Conservation (phyloP, 2,888 invertebrate species). For the Agonum fuliginosum region DNA sequence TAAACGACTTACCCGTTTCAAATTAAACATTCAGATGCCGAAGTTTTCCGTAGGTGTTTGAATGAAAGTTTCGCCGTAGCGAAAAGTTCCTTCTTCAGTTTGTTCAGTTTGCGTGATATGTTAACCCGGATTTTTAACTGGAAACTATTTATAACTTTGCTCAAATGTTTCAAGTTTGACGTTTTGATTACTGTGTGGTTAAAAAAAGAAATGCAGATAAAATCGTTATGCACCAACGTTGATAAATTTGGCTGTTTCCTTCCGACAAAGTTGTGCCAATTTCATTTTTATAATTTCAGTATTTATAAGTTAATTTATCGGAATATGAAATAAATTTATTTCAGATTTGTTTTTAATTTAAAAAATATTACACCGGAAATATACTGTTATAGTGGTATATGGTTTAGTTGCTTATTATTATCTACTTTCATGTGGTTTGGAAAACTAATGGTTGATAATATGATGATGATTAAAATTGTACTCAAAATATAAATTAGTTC, state of each 20-base stretch:
- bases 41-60: constrained; percentile 12
- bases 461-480: no score
- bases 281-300: no score
- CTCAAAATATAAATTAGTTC: no score
- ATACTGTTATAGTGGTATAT: no score
- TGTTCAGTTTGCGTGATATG: constrained; percentile 20
- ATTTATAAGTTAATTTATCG: no score
- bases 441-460: no score
- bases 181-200: constrained; percentile 31
- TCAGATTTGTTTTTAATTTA: no score
- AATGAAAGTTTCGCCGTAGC: constrained; percentile 6
- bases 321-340: no score
- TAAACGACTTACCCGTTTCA: constrained; percentile 20
- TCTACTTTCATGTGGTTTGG: no score
- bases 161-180: constrained; percentile 4
- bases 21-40: constrained; percentile 1
- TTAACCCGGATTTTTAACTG: constrained; percentile 22
- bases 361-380: no score
- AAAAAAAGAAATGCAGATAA: constrained; percentile 10
- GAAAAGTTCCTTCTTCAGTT: constrained; percentile 32
- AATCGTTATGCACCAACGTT: constrained; percentile 12
- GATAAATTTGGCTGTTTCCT: not conserved
- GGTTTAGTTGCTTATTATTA: no score
- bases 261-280: not conserved
- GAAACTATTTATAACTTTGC: constrained; percentile 30